These are phyloP conservation scores for Melanotaenia boesemani DNA, from an alignment of 2,797 vertebrate species.

Conservation along the genomic window DNA sequence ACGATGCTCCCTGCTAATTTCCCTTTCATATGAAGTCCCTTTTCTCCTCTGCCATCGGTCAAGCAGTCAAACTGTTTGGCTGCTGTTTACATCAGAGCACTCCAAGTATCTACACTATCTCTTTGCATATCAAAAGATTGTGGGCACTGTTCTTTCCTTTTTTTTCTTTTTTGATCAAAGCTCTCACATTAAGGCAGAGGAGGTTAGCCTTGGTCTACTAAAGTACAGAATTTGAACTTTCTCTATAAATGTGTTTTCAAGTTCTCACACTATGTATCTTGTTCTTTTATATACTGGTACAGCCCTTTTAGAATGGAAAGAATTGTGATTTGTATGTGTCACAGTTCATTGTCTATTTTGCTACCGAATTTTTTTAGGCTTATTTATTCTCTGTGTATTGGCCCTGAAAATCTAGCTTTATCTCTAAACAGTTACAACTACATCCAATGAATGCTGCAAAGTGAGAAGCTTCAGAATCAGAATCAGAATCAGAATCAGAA, in stretches of 20 bases:
- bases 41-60: conserved; percentile 88
- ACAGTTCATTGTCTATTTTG: neutral
- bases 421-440: too few species aligned
- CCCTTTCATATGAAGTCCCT: conserved; percentile 89
- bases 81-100: conserved; percentile 74
- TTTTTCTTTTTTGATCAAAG: conserved; percentile 1
- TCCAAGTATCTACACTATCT: conserved; percentile 43
- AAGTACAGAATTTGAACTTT: neutral
- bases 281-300: conserved; percentile 1
- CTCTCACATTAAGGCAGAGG: neutral
- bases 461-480: too few species aligned
- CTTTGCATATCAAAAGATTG: conserved; percentile 72
- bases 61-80: conserved; percentile 80
- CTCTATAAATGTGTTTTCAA: neutral
- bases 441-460: too few species aligned
- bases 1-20: conserved; percentile 94
- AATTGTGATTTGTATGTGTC: neutral
- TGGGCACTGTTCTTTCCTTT: conserved; percentile 63
- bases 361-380: neutral
- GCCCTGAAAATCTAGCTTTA: too few species aligned
- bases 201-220: conserved; percentile 8
- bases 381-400: too few species aligned
- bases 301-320: neutral
- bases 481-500: too few species aligned
- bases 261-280: neutral